phyloP scores from a whole-genome alignment of 2,113 vertebrate species.

The Spea multiplicata region DNA sequence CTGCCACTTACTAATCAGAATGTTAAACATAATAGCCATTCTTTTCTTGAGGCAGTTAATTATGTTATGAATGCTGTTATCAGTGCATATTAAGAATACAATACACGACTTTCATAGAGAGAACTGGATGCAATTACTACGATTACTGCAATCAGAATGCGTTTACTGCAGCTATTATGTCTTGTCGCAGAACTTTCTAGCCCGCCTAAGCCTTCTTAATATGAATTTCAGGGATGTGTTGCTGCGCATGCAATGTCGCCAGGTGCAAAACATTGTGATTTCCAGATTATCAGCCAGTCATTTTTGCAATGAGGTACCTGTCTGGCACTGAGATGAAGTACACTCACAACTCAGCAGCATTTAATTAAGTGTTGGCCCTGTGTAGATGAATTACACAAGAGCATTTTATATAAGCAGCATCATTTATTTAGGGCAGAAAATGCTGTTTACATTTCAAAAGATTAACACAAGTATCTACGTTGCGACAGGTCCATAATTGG shows the following conservation, averaged over 20 bases:
- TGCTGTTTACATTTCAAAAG: no score
- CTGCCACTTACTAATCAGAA: constrained; percentile 64
- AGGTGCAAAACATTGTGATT: not conserved
- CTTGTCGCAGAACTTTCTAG: constrained; percentile 44
- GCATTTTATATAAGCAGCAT: no score
- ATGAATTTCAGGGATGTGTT: not conserved
- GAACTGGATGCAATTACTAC: constrained; percentile 60
- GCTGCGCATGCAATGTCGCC: not conserved
- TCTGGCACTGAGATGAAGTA: not conserved
- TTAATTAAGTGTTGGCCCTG: no score
- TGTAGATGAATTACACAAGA: no score
- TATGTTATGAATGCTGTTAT: constrained; percentile 67
- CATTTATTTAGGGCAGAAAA: no score
- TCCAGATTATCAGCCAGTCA: not conserved
- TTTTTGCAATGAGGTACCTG: not conserved
- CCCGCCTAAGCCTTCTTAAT: constrained; percentile 24
- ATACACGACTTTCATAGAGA: constrained; percentile 54
- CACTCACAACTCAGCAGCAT: not conserved
- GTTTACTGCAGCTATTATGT: constrained; percentile 54
- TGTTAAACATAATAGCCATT: constrained; percentile 66
- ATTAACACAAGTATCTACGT: no score
- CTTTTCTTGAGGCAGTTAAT: constrained; percentile 66
- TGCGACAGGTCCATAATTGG: no score
- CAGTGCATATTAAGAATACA: constrained; percentile 62
- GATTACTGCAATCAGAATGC: constrained; percentile 63